Percentiles rank a stretch among this genome's conserved stretches.
Conservation (phyloP, 2,797 vertebrate species). For the Paguma larvata region DNA sequence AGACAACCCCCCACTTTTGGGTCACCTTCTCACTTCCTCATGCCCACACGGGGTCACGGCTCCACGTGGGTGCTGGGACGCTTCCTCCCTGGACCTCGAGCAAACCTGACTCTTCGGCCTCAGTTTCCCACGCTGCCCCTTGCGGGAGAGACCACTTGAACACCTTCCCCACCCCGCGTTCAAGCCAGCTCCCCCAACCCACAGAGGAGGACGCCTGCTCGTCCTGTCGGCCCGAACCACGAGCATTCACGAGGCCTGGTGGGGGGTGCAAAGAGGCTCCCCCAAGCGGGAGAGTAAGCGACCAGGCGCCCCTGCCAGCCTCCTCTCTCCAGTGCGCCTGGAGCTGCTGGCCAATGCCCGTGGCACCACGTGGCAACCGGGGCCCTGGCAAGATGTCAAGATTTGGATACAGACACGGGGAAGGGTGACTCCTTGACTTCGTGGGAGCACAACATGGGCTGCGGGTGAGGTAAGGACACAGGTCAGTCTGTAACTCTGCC, state of each 20-base stretch:
- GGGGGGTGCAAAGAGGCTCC: not conserved
- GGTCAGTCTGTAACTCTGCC: not conserved
- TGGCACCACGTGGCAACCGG: rapidly evolving
- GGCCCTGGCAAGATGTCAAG: too few relatives aligned
- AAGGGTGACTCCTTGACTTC: not conserved
- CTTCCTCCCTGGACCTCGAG: too few relatives aligned
- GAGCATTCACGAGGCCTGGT: not conserved
- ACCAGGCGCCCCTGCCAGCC: not conserved
- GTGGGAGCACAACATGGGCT: rapidly evolving
- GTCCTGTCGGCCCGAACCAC: rapidly evolving
- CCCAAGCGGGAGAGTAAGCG: not conserved
- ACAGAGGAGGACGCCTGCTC: not conserved
- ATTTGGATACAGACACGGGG: not conserved
- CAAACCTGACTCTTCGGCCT: too few relatives aligned
- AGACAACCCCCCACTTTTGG: rapidly evolving
- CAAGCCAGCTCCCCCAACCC: too few relatives aligned
- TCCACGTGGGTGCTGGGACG: too few relatives aligned
- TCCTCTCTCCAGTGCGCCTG: not conserved
- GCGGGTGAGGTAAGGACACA: not conserved
- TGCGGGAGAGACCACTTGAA: not conserved
- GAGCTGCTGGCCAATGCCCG: not conserved
- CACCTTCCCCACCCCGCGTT: not conserved
- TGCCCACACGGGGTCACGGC: not conserved
- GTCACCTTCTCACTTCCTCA: not conserved
- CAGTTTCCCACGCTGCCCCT: not conserved